These are phyloP conservation scores for Drosophila seguyi DNA, from an alignment of 1,140 invertebrate genomes.

Conservation along the genomic window DNA sequence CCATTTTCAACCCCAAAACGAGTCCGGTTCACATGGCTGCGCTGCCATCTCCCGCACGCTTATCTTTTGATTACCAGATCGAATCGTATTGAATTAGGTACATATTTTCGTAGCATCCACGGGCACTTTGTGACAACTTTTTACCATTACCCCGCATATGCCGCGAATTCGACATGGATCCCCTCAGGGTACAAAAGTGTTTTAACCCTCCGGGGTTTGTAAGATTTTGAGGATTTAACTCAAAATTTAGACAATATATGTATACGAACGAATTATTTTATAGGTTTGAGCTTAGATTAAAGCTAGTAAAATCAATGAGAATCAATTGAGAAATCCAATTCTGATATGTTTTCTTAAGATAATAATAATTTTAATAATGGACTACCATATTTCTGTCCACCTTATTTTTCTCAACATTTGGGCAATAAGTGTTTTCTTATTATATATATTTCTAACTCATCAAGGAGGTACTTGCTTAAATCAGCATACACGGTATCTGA, in stretches of 20 bases:
- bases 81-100: slow-evolving; percentile 78
- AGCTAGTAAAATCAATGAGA: too few relatives aligned
- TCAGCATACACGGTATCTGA: too few relatives aligned
- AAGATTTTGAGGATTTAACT: not conserved
- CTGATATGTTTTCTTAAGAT: too few relatives aligned
- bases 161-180: slow-evolving; percentile 30
- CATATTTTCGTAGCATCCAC: slow-evolving; percentile 43
- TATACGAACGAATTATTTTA: not conserved
- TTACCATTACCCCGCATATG: slow-evolving; percentile 52
- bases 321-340: too few relatives aligned
- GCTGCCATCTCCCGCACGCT: slow-evolving; percentile 48
- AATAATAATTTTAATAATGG: too few relatives aligned
- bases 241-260: too few relatives aligned
- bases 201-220: not conserved
- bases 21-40: slow-evolving; percentile 39
- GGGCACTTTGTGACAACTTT: slow-evolving; percentile 43
- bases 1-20: slow-evolving; percentile 14
- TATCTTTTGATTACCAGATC: slow-evolving; percentile 79
- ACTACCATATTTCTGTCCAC: too few relatives aligned
- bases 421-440: too few relatives aligned
- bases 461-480: too few relatives aligned
- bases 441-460: too few relatives aligned
- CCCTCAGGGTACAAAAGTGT: slow-evolving; percentile 6
- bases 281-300: not conserved
- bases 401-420: too few relatives aligned